Evolutionary conservation across 2,113 vertebrate genomes (phyloP), one percentile per base, ranked within the genome.

Genomic region (Chlamydotis undulata): DNA sequence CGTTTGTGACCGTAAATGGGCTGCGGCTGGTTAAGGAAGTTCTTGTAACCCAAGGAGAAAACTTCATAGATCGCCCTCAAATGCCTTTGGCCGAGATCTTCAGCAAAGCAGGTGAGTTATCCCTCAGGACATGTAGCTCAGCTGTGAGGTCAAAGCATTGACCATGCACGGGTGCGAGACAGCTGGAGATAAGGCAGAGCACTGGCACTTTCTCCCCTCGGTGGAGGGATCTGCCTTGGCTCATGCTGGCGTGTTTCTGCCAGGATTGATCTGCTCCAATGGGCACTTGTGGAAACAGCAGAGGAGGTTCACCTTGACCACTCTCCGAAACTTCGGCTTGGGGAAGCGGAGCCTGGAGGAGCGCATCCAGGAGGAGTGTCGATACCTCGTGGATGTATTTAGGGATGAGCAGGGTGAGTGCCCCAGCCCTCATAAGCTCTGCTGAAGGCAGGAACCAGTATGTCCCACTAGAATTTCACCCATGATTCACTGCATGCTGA

Each of bases 11-110:
- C 11, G 17, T 99, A 28, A 98, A 59, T 4, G 98, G 98, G 12
- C 97, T 98, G 59, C 96, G 93, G 69, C 91, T 98, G 97, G 89
- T 98, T 76, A 99, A 98, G 83, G 98, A 99, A 89, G 98, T 96
- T 33, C 94, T 99, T 9, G 85, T 98, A n/a, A 97, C 97, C 50
- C 98, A 98, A 80, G 98, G 97, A 2, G 97, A 99, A 22, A 96
- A 96, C 88, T 98, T 99, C 93, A 18, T 97, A 6, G 98, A 96
- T 33, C 98, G 98, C 5, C 98, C 98, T 2, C 11, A 94, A 14
- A 6, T 94, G 11, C 98, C 98, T 7, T 0, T 98, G 1, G 2
- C 16, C 0, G 53, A 87, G 6, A 0, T 93, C 3, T 95, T 89
- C 50, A 55, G 2, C 24, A 45, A 13, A 0, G 25, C 0, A 0